A percentile compares a stretch with the other conserved stretches of the same genome.
phyloP scores from a whole-genome alignment of 2,113 vertebrate species.

The Stigmatopora nigra region DNA sequence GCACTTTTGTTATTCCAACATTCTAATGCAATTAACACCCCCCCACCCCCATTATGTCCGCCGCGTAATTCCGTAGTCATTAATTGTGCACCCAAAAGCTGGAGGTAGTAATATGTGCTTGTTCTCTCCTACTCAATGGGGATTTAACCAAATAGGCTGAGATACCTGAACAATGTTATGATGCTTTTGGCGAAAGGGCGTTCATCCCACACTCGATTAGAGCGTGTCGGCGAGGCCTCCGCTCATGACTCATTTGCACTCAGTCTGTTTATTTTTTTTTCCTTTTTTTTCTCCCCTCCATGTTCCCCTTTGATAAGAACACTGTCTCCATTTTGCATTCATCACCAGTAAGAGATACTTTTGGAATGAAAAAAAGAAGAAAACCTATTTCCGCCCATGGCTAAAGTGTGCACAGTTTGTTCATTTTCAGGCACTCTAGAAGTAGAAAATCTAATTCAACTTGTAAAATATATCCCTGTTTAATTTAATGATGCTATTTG shows the following conservation, averaged over 20 bases:
- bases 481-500: no score
- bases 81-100: slow-evolving; percentile 49
- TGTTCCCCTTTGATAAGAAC: slow-evolving; percentile 58
- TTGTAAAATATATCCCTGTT: no score
- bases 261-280: slow-evolving; percentile 8
- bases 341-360: slow-evolving; percentile 26
- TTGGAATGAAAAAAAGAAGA: neutral
- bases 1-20: slow-evolving; percentile 49
- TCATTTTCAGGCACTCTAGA: no score
- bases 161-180: slow-evolving; percentile 32
- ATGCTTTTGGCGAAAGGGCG: slow-evolving; percentile 47
- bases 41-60: slow-evolving; percentile 59
- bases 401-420: no score
- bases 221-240: slow-evolving; percentile 46
- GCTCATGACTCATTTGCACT: slow-evolving; percentile 58
- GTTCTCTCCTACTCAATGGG: slow-evolving; percentile 13
- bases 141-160: slow-evolving; percentile 30
- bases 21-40: slow-evolving; percentile 64
- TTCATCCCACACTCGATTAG: slow-evolving; percentile 33
- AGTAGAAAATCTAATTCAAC: no score
- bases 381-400: neutral
- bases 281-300: slow-evolving; percentile 53
- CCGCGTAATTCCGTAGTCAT: slow-evolving; percentile 59
- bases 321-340: slow-evolving; percentile 51
- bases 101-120: slow-evolving; percentile 11